A percentile compares a stretch with the other conserved stretches of the same genome.
Evolutionary conservation across 2,113 vertebrate species (phyloP).

Genomic region (Choloepus hoffmanni): DNA sequence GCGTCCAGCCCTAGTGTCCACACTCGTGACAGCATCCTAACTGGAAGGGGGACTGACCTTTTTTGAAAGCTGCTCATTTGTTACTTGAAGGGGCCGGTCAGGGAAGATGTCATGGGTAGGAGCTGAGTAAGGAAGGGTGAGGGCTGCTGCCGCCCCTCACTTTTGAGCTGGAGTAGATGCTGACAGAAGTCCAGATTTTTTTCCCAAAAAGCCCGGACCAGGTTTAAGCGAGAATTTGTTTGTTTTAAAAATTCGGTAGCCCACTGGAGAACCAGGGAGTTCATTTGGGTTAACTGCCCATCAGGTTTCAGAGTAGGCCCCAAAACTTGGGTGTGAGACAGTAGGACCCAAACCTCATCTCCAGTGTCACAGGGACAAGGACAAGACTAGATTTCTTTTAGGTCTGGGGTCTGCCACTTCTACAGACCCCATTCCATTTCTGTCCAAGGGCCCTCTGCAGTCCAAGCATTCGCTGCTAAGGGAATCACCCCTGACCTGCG

Average conservation of each 20-base stretch:
- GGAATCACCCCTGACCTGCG: neutral
- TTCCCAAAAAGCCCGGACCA: neutral
- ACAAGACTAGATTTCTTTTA: neutral
- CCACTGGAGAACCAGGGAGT: neutral
- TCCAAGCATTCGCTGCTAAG: neutral
- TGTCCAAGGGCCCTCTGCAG: neutral
- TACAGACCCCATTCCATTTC: accelerated
- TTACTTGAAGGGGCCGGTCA: neutral
- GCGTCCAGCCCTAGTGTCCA: neutral
- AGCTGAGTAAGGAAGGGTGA: neutral
- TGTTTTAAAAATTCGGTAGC: slow-evolving; percentile 10
- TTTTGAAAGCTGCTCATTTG: neutral
- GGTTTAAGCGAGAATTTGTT: neutral
- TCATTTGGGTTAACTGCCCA: neutral
- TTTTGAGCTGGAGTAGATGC: neutral
- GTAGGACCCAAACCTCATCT: accelerated
- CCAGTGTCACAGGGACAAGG: neutral
- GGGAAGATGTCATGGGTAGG: no score
- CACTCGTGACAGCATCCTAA: neutral
- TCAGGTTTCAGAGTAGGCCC: neutral
- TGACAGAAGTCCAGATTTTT: neutral
- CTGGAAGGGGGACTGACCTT: neutral
- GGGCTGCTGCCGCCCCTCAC: accelerated
- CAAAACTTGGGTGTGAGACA: neutral
- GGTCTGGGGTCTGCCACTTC: neutral